Evolutionary conservation across 2,797 vertebrate species (phyloP).

Genomic region (Chromobotia macracanthus): DNA sequence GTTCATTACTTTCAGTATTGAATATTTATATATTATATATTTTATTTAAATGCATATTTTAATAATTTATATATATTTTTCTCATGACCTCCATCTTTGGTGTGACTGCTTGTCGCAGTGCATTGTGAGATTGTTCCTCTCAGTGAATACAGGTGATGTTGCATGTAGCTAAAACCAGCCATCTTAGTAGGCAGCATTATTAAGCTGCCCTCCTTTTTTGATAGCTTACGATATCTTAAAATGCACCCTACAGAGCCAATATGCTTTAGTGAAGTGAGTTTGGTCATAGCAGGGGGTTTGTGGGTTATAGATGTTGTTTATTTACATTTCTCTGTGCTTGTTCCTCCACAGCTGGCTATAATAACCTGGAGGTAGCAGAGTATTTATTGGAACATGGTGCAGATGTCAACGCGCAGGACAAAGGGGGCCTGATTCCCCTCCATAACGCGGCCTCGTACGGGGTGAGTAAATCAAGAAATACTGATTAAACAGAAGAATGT

Average conservation of each 20-base stretch:
- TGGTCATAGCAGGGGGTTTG: constrained; percentile 12
- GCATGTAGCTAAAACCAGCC: too few relatives aligned
- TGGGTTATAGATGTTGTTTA: neutral
- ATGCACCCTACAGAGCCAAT: neutral
- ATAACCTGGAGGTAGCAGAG: constrained; percentile 96
- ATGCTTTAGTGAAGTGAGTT: neutral
- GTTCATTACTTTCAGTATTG: too few relatives aligned
- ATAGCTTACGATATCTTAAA: too few relatives aligned
- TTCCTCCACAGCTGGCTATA: constrained; percentile 86
- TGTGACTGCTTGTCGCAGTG: neutral
- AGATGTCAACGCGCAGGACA: constrained; percentile 95
- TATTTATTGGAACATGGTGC: constrained; percentile 94
- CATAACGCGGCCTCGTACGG: constrained; percentile 96
- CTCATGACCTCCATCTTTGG: neutral
- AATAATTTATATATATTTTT: too few relatives aligned
- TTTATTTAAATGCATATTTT: too few relatives aligned
- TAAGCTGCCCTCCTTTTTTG: too few relatives aligned
- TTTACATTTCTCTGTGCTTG: constrained; percentile 19
- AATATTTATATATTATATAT: too few relatives aligned
- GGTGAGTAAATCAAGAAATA: constrained; percentile 73
- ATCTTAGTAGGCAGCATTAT: too few relatives aligned
- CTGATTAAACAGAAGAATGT: constrained; percentile 3
- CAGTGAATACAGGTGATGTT: neutral
- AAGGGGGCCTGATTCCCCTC: constrained; percentile 93
- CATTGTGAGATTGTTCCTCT: neutral